These are phyloP conservation scores for Hemicordylus capensis DNA, from an alignment of 2,113 vertebrate species.

Conservation along the genomic window DNA sequence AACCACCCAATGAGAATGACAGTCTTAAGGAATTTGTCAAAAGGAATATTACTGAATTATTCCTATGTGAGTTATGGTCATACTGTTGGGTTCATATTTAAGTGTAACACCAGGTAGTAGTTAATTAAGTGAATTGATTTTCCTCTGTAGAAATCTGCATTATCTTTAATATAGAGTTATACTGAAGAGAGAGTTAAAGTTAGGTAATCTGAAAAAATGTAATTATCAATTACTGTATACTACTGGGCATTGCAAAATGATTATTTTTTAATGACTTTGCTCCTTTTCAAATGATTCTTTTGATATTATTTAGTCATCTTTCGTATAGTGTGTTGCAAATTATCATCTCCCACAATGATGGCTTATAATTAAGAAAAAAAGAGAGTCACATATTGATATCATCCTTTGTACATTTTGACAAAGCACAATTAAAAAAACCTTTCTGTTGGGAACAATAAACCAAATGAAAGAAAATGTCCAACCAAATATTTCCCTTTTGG, in stretches of 20 bases:
- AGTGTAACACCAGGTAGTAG: conserved; percentile 41
- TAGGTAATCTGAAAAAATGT: conserved; percentile 49
- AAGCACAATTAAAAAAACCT: conserved; percentile 66
- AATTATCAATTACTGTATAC: conserved; percentile 63
- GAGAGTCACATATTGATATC: conserved; percentile 46
- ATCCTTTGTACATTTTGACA: conserved; percentile 67
- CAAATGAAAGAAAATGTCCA: conserved; percentile 69
- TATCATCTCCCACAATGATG: conserved; percentile 53
- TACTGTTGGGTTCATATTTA: conserved; percentile 33
- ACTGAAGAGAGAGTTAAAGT: conserved; percentile 52
- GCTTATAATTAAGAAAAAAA: conserved; percentile 66
- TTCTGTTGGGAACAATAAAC: conserved; percentile 64
- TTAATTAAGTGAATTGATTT: conserved; percentile 70
- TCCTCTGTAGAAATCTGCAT: conserved; percentile 37
- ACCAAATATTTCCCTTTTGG: conserved; percentile 70
- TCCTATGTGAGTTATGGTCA: conserved; percentile 20
- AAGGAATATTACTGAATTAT: no score
- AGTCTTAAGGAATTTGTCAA: no score
- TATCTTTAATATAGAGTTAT: conserved; percentile 54
- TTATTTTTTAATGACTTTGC: conserved; percentile 67
- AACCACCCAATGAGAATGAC: background rate
- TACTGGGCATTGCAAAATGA: conserved; percentile 49
- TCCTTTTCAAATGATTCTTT: conserved; percentile 67
- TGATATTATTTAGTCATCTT: conserved; percentile 63
- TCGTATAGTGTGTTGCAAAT: conserved; percentile 58